Base-by-base conservation (phyloP, 2,888 invertebrate genomes). In the Acanthosepion lycidas region DNA sequence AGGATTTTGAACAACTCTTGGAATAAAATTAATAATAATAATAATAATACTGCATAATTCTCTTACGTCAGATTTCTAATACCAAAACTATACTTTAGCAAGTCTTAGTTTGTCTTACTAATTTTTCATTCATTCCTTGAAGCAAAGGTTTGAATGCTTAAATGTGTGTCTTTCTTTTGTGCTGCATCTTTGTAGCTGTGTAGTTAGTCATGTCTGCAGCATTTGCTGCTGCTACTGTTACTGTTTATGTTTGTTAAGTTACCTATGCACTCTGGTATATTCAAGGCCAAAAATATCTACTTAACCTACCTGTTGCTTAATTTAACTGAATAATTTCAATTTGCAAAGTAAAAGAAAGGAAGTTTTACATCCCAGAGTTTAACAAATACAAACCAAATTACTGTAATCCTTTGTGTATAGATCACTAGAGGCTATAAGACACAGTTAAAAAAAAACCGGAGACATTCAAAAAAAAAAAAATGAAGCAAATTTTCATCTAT, bases 191-290 rank as follows among this genome's bases (percentile, higher is more conserved):
- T 49, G 49, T 92, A 92, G 48, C 48, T 92, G 51, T 92, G 92
- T 92, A 92, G 48, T 49, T 92, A 92, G 48, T 49, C 23, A 28
- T 92, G 51, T 92, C 15, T 78, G 78, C 78, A 78, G 78, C 78
- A n/a, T n/a, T 78, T 78, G 78, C n/a, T 78, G 78, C 78, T n/a
- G 78, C 78, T 33, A 33, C 78, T n/a, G 78, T 33, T 33, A 33
- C n/a, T 78, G 78, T 78, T 78, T 15, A 78, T 78, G 78, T 78
- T 78, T 78, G 78, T 78, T 78, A 78, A 78, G 78, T 33, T 78
- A 78, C 78, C 78, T 78, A 78, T 78, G 78, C 78, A 78, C 78
- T 78, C n/a, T 78, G 78, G 78, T 78, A 33, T 78, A n/a, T 78
- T 78, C 78, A 78, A 78, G 78, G 78, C 78, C 78, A 9, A 28